A percentile compares a stretch with the other conserved stretches of the same genome.
Conservation (phyloP, 2,113 vertebrate genomes). For the Nasalis larvatus region DNA sequence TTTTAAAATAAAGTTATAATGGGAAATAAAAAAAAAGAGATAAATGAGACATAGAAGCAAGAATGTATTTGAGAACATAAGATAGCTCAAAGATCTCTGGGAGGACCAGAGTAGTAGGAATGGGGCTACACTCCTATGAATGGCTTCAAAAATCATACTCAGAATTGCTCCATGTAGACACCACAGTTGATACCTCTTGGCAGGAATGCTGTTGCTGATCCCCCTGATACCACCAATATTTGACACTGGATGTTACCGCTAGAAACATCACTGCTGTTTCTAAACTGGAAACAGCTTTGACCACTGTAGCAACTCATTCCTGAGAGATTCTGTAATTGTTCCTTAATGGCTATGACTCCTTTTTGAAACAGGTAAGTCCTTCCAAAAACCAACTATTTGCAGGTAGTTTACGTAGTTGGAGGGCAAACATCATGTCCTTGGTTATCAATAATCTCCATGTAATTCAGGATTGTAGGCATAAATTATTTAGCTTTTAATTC, state of each 20-base stretch:
- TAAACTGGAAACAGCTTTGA: neutral
- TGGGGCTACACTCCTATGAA: neutral
- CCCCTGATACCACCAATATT: neutral
- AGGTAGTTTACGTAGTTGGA: neutral
- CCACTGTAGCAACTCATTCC: neutral
- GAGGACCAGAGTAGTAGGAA: neutral
- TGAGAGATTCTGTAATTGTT: neutral
- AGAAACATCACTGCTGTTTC: neutral
- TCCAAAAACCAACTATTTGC: neutral
- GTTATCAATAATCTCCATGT: neutral
- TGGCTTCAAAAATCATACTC: neutral
- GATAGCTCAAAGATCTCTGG: neutral
- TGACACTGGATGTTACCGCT: neutral
- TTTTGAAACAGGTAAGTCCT: neutral
- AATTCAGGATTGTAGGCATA: neutral
- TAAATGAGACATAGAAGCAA: neutral
- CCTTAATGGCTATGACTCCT: neutral
- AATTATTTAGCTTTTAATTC: conserved; percentile 7
- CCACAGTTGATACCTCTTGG: neutral
- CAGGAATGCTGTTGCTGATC: neutral
- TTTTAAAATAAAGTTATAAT: neutral
- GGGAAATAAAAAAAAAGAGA: neutral
- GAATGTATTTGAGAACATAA: neutral
- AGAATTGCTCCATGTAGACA: neutral
- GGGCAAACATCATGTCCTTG: neutral